Evolutionary conservation across 1,140 invertebrate genomes (phyloP).

Genomic region (Drosophila persimilis): DNA sequence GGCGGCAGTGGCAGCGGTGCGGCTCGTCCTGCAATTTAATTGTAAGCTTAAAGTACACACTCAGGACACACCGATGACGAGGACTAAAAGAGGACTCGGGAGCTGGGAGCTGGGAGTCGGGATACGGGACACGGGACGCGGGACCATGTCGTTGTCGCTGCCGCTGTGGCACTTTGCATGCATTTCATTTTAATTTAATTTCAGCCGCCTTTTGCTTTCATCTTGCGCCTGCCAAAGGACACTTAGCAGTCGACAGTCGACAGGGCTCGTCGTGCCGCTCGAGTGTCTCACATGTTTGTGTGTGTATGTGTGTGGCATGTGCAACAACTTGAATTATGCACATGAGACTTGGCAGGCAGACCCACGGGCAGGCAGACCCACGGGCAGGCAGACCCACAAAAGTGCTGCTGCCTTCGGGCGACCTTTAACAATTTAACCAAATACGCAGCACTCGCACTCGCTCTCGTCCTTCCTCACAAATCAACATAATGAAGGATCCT

Average conservation of each 20-base stretch:
- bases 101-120: background rate
- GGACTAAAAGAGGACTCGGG: constrained; percentile 6
- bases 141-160: constrained; percentile 13
- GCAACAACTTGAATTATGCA: constrained; percentile 81
- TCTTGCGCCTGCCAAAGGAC: constrained; percentile 61
- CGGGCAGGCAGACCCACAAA: constrained; percentile 13
- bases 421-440: constrained; percentile 56
- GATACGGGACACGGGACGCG: constrained; percentile 6
- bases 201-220: constrained; percentile 74
- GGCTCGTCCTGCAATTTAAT: constrained; percentile 54
- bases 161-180: constrained; percentile 70
- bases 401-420: constrained; percentile 30
- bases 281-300: constrained; percentile 47
- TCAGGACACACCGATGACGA: constrained; percentile 28
- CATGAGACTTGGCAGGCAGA: constrained; percentile 54
- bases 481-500: constrained; percentile 45
- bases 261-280: constrained; percentile 19
- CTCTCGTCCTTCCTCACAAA: constrained; percentile 24
- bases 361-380: constrained; percentile 12
- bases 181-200: constrained; percentile 81
- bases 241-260: constrained; percentile 40
- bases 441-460: constrained; percentile 21
- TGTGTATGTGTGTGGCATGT: constrained; percentile 67
- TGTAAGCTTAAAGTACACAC: constrained; percentile 61
- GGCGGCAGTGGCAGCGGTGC: background rate